Conservation (phyloP, 2,113 vertebrate species). For the Cyanocitta stelleri region DNA sequence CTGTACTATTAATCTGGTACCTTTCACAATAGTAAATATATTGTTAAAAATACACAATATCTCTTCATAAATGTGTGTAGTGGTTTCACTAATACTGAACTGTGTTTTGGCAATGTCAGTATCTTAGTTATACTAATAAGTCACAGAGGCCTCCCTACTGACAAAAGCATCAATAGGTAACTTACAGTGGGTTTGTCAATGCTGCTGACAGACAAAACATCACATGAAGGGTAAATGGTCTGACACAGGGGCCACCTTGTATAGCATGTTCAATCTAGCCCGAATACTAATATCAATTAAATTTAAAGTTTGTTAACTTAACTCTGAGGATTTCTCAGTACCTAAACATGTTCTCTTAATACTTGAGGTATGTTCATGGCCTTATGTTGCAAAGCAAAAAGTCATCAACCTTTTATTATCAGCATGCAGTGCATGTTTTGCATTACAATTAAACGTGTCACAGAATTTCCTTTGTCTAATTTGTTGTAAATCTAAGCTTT, state of each 20-base stretch:
- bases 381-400: not conserved
- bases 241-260: not conserved
- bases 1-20: not conserved
- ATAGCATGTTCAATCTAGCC: not conserved
- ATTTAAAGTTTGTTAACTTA: not conserved
- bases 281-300: not conserved
- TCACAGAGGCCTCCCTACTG: not conserved
- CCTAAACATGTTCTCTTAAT: not conserved
- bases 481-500: not conserved
- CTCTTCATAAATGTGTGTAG: not conserved
- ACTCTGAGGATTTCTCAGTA: not conserved
- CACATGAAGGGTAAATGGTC: not conserved
- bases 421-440: not conserved
- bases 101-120: not conserved
- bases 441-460: not conserved
- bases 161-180: constrained; percentile 5
- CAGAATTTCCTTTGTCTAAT: not conserved
- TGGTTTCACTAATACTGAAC: not conserved
- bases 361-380: not conserved
- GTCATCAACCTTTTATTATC: not conserved
- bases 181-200: not conserved
- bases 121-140: not conserved
- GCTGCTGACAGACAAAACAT: not conserved
- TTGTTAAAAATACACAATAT: not conserved
- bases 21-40: not conserved